Evolutionary conservation across 2,888 invertebrate species (phyloP), one percentile per base, ranked within the genome.

Genomic region (Nymphalis c-album): DNA sequence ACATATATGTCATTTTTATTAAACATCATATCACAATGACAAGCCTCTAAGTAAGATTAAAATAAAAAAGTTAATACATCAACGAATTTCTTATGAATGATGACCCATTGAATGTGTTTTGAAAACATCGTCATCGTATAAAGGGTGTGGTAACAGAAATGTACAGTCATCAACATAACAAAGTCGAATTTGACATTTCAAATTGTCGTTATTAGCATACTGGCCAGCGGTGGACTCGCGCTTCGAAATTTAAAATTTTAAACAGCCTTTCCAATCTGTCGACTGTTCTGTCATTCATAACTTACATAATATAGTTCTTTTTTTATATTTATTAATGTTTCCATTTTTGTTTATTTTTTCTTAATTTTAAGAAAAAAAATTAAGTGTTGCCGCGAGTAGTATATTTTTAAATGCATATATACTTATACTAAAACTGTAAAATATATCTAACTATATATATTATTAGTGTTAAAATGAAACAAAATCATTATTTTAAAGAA

Each of bases 141-240:
- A 55, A 84, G 84, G 88, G 88, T 84, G 90, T 85, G 88, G 80
- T 84, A 77, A 83, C 80, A 85, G 80, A 87, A 84, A 76, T 84
- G 90, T 86, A 86, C 81, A 91, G 86, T 90, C 91, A 89, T 90
- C 86, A 84, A 81, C 87, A 85, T 76, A 79, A 83, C 80, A 80
- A 77, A 79, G 78, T 82, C 82, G 76, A 80, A 78, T 78, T 77
- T 90, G 90, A 89, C 88, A 86, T 88, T 86, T 88, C 76, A 80
- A 83, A 81, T 81, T 83, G 80, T 85, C 76, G 75, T 66, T 77
- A 90, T 90, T 88, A 86, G 85, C 88, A 89, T 90, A 89, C 88
- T 87, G 90, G 87, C 83, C 90, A 90, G 73, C 71, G 71, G 69
- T 80, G 80, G 79, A 82, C 83, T 74, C 74, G 77, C 78, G 53